Conservation (phyloP, 2,797 vertebrate genomes). For the Rallus crepitans region DNA sequence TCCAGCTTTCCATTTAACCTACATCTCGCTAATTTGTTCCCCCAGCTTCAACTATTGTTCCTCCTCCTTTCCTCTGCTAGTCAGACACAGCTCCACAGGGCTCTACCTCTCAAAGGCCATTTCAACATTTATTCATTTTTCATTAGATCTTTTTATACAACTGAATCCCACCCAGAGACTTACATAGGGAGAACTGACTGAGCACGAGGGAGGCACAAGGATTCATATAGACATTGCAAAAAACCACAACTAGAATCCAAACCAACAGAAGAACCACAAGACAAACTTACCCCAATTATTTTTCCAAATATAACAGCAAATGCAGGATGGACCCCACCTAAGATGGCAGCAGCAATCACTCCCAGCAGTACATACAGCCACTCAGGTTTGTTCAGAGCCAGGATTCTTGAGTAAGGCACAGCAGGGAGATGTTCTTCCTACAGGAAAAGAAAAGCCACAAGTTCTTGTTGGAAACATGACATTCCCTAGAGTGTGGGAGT, state of each 20-base stretch:
- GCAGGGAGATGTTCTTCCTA: slow-evolving; percentile 67
- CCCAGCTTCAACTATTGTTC: not conserved
- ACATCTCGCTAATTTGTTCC: not conserved
- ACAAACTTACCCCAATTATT: slow-evolving; percentile 71
- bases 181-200: not conserved
- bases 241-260: accelerated
- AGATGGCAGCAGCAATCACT: slow-evolving; percentile 73
- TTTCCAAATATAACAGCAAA: slow-evolving; percentile 75
- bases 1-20: not conserved
- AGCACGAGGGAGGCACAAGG: not conserved
- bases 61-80: not conserved
- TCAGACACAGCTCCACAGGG: not conserved
- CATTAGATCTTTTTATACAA: not conserved
- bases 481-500: not conserved
- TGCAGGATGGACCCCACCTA: slow-evolving; percentile 74
- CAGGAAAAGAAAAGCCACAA: not conserved
- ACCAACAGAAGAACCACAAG: not conserved
- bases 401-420: slow-evolving; percentile 73
- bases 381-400: slow-evolving; percentile 78
- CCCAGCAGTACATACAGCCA: slow-evolving; percentile 75
- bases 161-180: not conserved
- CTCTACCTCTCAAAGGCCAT: not conserved
- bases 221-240: not conserved
- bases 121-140: not conserved
- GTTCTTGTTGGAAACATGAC: not conserved